Base-by-base conservation (phyloP, 1,140 invertebrate species). In the Drosophila sproati region DNA sequence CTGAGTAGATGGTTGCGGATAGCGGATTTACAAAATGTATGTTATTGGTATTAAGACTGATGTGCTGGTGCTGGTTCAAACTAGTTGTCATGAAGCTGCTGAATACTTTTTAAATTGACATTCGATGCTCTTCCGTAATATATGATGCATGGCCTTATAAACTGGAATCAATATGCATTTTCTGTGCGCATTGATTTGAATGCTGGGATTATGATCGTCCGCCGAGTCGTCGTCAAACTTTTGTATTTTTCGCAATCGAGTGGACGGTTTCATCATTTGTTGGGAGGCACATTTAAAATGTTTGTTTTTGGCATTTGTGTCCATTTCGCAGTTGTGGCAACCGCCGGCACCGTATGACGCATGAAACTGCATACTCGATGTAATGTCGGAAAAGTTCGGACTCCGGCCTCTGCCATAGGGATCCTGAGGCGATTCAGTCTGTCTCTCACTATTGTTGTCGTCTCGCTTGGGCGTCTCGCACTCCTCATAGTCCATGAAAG, bases 401-500 rank as follows among this genome's bases (percentile, higher is more conserved):
- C 59, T 78, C 7, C 45, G 39, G 28, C 74, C 55, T 20, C 20
- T 20, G 2, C 55, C 62, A 45, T 12, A 69, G 0, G 74, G 71
- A 64, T 89, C 61, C 3, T 35, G 61, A 0, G 72, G 32, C 8
- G 67, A 48, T 10, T 81, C 62, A 0, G 12, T 34, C 0, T 63
- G 45, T 4, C 55, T 60, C 2, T 51, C 67, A 6, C 50, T 64
- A 39, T 63, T 77, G 62, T 50, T 52, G n/a, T 72, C 88, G 20
- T 80, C 83, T 2, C 55, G 29, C 3, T 51, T 76, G 0, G 73
- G 51, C 5, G 41, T n/a, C 3, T 81, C 91, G 48, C 47, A 71
- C 31, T 92, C 85, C 6, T 91, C 85, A 77, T 94, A 80, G 60
- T 93, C 92, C 91, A 94, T 94, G 72, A 94, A 95, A 69, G 94